phyloP scores from a whole-genome alignment of 2,113 vertebrate genomes.

The Paramormyrops kingsleyae region DNA sequence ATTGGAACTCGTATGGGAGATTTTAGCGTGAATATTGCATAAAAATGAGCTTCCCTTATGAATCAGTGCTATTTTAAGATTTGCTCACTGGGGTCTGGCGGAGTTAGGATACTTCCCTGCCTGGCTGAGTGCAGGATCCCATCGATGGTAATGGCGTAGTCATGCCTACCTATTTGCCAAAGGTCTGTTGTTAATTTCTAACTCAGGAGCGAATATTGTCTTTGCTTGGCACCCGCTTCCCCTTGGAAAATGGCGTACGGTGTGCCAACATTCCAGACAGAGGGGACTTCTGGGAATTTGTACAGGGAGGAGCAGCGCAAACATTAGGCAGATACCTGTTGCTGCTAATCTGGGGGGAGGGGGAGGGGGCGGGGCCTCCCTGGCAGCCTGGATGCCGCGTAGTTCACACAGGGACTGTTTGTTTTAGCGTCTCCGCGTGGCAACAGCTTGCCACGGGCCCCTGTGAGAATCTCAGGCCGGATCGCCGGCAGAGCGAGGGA shows the following conservation, averaged over 20 bases:
- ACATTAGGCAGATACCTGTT: slow-evolving; percentile 20
- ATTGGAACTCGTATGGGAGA: background rate
- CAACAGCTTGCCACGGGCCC: slow-evolving; percentile 43
- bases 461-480: slow-evolving; percentile 34
- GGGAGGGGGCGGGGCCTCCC: background rate
- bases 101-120: background rate
- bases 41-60: background rate
- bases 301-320: background rate
- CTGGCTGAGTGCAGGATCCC: background rate
- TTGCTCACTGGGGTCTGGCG: background rate
- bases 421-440: slow-evolving; percentile 46
- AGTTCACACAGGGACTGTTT: slow-evolving; percentile 43
- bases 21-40: background rate
- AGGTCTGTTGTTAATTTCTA: background rate
- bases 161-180: background rate
- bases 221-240: background rate
- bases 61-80: background rate
- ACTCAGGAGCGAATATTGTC: background rate
- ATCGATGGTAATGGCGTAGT: background rate
- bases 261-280: slow-evolving; percentile 7
- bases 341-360: background rate
- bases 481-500: slow-evolving; percentile 19
- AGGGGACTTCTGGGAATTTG: slow-evolving; percentile 5
- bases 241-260: background rate
- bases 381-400: slow-evolving; percentile 26